Evolutionary conservation across 2,888 invertebrate species (phyloP).

Genomic region (Erebia palarica): DNA sequence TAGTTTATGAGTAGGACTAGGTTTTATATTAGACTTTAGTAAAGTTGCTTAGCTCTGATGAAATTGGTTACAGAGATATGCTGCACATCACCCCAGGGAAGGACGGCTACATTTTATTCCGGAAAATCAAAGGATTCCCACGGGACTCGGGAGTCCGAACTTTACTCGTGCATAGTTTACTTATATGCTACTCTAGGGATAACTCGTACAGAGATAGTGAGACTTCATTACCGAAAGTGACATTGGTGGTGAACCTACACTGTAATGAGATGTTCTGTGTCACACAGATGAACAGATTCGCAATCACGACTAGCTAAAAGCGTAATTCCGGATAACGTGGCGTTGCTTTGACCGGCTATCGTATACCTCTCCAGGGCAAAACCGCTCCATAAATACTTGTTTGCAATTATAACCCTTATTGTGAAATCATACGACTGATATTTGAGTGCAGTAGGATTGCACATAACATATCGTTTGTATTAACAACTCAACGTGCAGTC

Average conservation of each 20-base stretch:
- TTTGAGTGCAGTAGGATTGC: slow-evolving; percentile 28
- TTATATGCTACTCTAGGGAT: too few relatives aligned
- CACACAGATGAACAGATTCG: slow-evolving; percentile 41
- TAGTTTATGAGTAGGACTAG: too few relatives aligned
- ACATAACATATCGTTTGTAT: slow-evolving; percentile 16
- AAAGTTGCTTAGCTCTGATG: too few relatives aligned
- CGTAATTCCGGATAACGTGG: slow-evolving; percentile 50
- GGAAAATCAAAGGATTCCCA: too few relatives aligned
- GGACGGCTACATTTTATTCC: too few relatives aligned
- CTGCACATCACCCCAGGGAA: too few relatives aligned
- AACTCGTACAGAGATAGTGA: background rate
- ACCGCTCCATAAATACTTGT: slow-evolving; percentile 24
- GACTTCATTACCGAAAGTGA: slow-evolving; percentile 15
- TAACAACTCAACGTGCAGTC: slow-evolving; percentile 15
- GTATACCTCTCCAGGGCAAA: slow-evolving; percentile 21
- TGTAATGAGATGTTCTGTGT: slow-evolving; percentile 27
- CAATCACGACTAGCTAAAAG: slow-evolving; percentile 49
- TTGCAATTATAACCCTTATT: slow-evolving; percentile 42
- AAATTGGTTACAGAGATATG: too few relatives aligned
- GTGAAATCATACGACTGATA: slow-evolving; percentile 34
- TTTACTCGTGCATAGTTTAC: background rate
- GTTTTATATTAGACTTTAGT: too few relatives aligned
- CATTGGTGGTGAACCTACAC: background rate
- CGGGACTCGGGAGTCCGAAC: background rate
- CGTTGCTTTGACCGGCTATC: slow-evolving; percentile 47